phyloP scores from a whole-genome alignment of 1,140 invertebrate genomes.

The Ectropis grisescens region DNA sequence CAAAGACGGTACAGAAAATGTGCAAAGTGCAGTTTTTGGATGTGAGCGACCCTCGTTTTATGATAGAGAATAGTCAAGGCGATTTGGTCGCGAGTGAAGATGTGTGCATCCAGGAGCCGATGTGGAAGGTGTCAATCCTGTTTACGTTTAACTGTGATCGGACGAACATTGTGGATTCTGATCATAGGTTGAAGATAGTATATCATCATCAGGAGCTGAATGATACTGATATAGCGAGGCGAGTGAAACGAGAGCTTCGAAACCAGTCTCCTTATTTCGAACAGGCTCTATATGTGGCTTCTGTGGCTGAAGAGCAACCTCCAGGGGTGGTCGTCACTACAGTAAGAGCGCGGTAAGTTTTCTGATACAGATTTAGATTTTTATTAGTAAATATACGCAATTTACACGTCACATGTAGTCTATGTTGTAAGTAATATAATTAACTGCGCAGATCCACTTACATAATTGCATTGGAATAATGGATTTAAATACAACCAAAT shows the following conservation, averaged over 20 bases:
- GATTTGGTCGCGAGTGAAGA: conserved; percentile 85
- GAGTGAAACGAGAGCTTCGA: conserved; percentile 81
- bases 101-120: conserved; percentile 82
- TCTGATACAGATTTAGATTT: background rate
- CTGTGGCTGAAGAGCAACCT: conserved; percentile 91
- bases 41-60: conserved; percentile 83
- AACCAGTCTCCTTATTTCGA: conserved; percentile 90
- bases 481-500: too few species aligned
- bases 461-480: too few species aligned
- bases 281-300: conserved; percentile 85
- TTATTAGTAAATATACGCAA: background rate
- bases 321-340: conserved; percentile 85
- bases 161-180: conserved; percentile 78
- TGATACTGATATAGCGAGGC: conserved; percentile 81
- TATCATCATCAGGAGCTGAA: conserved; percentile 86
- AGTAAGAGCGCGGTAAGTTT: conserved; percentile 78
- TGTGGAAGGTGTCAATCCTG: conserved; percentile 84
- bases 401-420: too few species aligned
- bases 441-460: too few species aligned
- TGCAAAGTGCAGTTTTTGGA: conserved; percentile 83
- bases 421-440: too few species aligned
- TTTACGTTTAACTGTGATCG: conserved; percentile 77
- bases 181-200: conserved; percentile 84
- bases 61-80: conserved; percentile 82
- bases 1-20: conserved; percentile 77